Conservation (phyloP, 2,113 vertebrate species). For the Athene noctua region DNA sequence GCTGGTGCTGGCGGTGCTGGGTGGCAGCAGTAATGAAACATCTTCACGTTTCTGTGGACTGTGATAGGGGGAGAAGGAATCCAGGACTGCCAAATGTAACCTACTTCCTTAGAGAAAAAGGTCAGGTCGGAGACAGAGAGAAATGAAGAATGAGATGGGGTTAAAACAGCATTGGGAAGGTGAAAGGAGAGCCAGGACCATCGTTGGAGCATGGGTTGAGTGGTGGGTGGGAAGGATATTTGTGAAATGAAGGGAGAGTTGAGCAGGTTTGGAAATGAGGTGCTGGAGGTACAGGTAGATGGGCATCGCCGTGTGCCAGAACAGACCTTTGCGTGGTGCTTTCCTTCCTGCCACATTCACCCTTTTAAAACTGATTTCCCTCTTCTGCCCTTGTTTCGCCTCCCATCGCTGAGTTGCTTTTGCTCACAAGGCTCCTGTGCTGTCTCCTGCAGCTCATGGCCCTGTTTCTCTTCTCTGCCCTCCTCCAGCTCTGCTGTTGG, state of each 20-base stretch:
- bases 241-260: neutral
- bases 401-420: neutral
- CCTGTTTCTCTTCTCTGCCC: neutral
- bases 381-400: neutral
- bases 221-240: neutral
- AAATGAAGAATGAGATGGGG: neutral
- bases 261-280: neutral
- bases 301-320: neutral
- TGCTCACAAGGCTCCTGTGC: neutral
- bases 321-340: neutral
- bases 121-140: neutral
- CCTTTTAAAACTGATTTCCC: neutral
- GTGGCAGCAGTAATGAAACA: neutral
- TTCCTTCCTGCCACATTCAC: neutral
- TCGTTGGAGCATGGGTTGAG: neutral
- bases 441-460: neutral
- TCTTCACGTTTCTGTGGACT: neutral
- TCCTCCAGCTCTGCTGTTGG: neutral
- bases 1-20: neutral
- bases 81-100: constrained; percentile 5
- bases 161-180: neutral
- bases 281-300: neutral
- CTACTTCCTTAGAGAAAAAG: neutral
- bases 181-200: neutral
- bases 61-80: neutral